Evolutionary conservation across 2,113 vertebrate genomes (phyloP).

Genomic region (Leiothrix lutea): DNA sequence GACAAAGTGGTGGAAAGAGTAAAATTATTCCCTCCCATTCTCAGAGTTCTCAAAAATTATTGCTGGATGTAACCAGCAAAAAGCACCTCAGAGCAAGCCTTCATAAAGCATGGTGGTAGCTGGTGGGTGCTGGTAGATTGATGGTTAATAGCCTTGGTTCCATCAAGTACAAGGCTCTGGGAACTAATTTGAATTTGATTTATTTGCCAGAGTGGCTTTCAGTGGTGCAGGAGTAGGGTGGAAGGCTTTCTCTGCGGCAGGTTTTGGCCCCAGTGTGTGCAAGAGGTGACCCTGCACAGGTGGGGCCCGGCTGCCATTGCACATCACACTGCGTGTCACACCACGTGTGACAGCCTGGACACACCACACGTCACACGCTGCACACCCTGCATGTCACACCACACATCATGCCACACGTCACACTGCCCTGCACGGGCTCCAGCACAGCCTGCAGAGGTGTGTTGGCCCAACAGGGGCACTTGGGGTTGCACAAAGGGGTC

Average conservation of each 20-base stretch:
- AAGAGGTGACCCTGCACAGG: neutral
- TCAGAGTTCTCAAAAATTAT: neutral
- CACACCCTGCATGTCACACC: neutral
- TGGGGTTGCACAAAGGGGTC: neutral
- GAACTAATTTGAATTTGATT: neutral
- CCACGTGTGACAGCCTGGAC: neutral
- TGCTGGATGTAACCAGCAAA: neutral
- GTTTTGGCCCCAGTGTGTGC: neutral
- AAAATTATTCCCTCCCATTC: neutral
- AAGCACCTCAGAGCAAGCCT: neutral
- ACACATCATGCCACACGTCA: fast-evolving
- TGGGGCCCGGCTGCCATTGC: fast-evolving
- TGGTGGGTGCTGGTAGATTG: neutral
- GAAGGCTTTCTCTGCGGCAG: too few relatives aligned
- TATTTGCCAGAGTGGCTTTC: neutral
- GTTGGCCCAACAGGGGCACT: fast-evolving
- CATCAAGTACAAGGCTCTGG: fast-evolving
- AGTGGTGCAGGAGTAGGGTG: neutral
- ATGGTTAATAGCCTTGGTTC: neutral
- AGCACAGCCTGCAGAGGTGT: neutral
- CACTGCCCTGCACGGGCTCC: fast-evolving
- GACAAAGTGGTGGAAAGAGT: neutral
- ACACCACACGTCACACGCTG: neutral
- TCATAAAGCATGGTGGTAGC: neutral
- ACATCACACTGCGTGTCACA: too few relatives aligned